Evolutionary conservation across 2,888 invertebrate genomes (phyloP), one percentile per base, ranked within the genome.

Genomic region (Drosophila recens): DNA sequence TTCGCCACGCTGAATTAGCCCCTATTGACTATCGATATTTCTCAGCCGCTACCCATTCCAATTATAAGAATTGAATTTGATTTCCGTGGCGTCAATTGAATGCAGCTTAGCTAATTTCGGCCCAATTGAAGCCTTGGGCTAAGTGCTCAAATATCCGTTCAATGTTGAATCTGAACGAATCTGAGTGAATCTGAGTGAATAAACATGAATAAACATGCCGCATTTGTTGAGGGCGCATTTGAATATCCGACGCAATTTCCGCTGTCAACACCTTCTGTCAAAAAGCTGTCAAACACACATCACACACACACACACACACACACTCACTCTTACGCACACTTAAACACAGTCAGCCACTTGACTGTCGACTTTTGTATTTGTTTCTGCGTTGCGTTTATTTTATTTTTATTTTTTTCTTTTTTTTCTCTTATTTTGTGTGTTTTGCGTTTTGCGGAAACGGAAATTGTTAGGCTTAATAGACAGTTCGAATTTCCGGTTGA

Each of bases 401-500:
- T 3, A 0, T 40, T 40, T 8, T 15, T 6, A 15, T 38, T 38
- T 6, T 0, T 38, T 13, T 38, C 42, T 36, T 56, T 54, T 4
- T n/a, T 2, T 38, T n/a, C n/a, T n/a, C n/a, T n/a, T n/a, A n/a
- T 33, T 38, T 4, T 27, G 4, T 38, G 36, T 13, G 36, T 49
- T 49, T 63, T 76, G 54, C 48, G n/a, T 15, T 52, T 69, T 72
- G 52, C 81, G 89, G 87, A 87, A 87, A 73, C 88, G 88, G 89
- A 87, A 89, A 85, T 89, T 89, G 89, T 89, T 85, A 89, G 88
- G 83, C 89, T 82, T 89, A 85, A 87, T 85, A 89, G 87, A 86
- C 89, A 89, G 89, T 80, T 84, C 75, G 75, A 84, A 81, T 89
- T 86, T 89, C 82, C 89, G 69, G 70, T 20, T 62, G 78, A 79